phyloP scores from a whole-genome alignment of 2,113 vertebrate genomes.

The Taurulus bubalis region DNA sequence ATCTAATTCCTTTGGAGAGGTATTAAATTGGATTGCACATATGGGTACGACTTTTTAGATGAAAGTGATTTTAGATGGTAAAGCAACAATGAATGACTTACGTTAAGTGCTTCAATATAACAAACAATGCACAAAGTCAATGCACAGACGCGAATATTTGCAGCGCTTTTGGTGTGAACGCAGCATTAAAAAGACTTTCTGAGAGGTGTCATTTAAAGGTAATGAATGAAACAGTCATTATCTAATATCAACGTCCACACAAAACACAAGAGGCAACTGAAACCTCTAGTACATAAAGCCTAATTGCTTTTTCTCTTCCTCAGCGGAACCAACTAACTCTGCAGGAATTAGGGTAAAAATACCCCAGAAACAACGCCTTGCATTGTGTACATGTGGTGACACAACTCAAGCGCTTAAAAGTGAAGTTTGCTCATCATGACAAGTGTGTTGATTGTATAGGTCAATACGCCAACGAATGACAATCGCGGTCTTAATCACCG shows the following conservation, averaged over 20 bases:
- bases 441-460: not conserved
- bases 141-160: too few relatives aligned
- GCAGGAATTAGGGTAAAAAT: not conserved
- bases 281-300: not conserved
- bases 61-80: not conserved
- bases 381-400: not conserved
- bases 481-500: slow-evolving; percentile 41
- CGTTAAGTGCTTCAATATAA: too few relatives aligned
- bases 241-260: not conserved
- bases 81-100: not conserved
- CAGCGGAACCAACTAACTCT: not conserved
- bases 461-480: slow-evolving; percentile 26
- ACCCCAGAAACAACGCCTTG: not conserved
- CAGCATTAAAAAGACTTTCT: too few relatives aligned
- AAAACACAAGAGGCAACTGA: not conserved
- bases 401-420: not conserved
- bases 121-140: too few relatives aligned
- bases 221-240: slow-evolving; percentile 56
- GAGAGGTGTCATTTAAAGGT: slow-evolving; percentile 45
- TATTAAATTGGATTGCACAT: not conserved
- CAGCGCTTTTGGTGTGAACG: too few relatives aligned
- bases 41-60: not conserved
- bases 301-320: slow-evolving; percentile 21
- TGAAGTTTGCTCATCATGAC: slow-evolving; percentile 1
- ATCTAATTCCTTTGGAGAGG: not conserved